A percentile compares a stretch with the other conserved stretches of the same genome.
Conservation (phyloP, 2,888 invertebrate genomes). For the Exephanes ischioxanthus region DNA sequence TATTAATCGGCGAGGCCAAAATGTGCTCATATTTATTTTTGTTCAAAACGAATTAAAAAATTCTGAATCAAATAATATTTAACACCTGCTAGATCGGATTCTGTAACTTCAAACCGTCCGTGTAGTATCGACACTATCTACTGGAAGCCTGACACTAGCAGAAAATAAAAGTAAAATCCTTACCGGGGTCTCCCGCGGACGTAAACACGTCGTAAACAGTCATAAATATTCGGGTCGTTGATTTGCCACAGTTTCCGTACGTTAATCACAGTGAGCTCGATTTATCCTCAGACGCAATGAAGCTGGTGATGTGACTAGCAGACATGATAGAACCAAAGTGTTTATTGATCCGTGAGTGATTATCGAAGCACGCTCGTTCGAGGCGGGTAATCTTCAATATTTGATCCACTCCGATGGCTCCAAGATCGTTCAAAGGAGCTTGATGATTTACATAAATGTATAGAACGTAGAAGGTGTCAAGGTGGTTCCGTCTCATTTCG, state of each 20-base stretch:
- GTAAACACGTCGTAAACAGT: not conserved
- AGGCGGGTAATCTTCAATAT: conserved; percentile 40
- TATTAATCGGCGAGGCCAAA: too few relatives aligned
- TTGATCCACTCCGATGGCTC: conserved; percentile 24
- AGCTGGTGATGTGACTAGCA: conserved; percentile 17
- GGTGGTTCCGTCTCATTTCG: not conserved
- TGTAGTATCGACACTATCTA: not conserved
- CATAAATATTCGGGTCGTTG: not conserved
- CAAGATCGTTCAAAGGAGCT: conserved; percentile 28
- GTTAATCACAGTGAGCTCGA: not conserved
- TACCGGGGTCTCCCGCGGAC: not conserved
- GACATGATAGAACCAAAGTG: conserved; percentile 45
- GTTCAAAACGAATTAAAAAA: too few relatives aligned
- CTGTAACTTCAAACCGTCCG: not conserved
- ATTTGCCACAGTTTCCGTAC: not conserved
- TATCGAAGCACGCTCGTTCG: conserved; percentile 27
- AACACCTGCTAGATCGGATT: too few relatives aligned
- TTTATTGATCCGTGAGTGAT: conserved; percentile 43
- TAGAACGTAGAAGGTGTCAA: not conserved
- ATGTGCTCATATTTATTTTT: too few relatives aligned
- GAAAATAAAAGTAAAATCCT: not conserved
- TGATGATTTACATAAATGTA: too few relatives aligned
- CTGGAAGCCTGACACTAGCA: not conserved
- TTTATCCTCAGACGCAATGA: not conserved
- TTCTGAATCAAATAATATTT: too few relatives aligned